phyloP scores from a whole-genome alignment of 35 echinoderm and acorn worm genomes.

The Anneissia japonica region DNA sequence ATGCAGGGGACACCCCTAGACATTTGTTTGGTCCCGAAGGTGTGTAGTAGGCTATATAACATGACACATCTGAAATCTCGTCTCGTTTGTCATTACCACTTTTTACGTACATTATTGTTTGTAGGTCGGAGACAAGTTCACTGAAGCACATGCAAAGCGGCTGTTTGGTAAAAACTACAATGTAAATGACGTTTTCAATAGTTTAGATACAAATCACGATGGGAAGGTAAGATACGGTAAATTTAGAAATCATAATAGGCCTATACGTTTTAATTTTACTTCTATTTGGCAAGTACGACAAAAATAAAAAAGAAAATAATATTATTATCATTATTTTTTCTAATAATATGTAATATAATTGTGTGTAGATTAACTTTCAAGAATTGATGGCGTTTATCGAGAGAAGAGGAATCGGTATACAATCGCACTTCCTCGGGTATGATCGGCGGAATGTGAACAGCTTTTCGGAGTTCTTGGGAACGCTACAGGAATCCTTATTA shows the following conservation, averaged over 20 bases:
- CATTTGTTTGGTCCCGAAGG: too few species aligned
- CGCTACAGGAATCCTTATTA: conserved; percentile 60
- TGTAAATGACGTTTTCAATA: conserved; percentile 62
- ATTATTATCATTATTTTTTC: not conserved
- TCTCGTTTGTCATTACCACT: too few species aligned
- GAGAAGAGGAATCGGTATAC: conserved; percentile 51
- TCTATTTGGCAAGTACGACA: not conserved
- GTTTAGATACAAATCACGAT: conserved; percentile 51
- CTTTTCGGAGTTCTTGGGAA: conserved; percentile 38
- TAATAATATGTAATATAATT: not conserved
- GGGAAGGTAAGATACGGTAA: conserved; percentile 39
- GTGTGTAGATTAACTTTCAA: conserved; percentile 60
- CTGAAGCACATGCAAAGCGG: conserved; percentile 39
- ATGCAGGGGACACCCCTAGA: too few species aligned
- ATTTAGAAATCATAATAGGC: not conserved
- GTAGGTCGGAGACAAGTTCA: conserved; percentile 55
- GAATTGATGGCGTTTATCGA: conserved; percentile 70
- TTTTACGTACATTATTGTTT: not conserved
- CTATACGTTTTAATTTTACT: not conserved
- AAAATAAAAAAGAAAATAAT: not conserved
- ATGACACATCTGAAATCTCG: too few species aligned
- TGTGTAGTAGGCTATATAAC: too few species aligned
- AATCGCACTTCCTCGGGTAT: conserved; percentile 63
- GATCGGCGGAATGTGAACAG: conserved; percentile 29
- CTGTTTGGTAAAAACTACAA: conserved; percentile 56